Evolutionary conservation across 2,888 invertebrate genomes (phyloP).

Genomic region (Calephelis perditalis): DNA sequence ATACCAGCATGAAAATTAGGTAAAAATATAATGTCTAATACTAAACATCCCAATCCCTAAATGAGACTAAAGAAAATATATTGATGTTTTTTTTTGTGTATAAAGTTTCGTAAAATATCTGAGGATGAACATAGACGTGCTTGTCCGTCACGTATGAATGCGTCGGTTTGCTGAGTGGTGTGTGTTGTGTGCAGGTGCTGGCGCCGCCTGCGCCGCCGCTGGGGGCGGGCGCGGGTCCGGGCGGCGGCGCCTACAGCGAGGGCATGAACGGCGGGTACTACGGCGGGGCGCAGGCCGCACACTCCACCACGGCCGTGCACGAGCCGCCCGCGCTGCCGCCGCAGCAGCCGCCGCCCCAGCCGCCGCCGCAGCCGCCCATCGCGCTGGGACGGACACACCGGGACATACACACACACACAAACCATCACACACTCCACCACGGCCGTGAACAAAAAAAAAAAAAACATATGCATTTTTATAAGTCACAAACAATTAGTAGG

Average conservation of each 20-base stretch:
- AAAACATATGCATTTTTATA: too few species aligned
- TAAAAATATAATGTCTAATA: too few species aligned
- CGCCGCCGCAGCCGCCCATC: slow-evolving; percentile 57
- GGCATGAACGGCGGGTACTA: slow-evolving; percentile 87
- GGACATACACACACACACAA: slow-evolving; percentile 38
- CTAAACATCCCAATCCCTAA: too few species aligned
- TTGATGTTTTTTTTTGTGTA: too few species aligned
- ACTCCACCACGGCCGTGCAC: slow-evolving; percentile 86
- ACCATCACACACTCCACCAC: slow-evolving; percentile 16
- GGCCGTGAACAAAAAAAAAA: neutral
- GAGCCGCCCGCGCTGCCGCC: slow-evolving; percentile 57
- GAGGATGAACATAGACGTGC: too few species aligned
- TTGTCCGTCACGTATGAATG: too few species aligned
- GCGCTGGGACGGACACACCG: slow-evolving; percentile 36
- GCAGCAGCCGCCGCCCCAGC: slow-evolving; percentile 47
- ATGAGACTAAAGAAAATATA: too few species aligned
- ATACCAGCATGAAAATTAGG: too few species aligned
- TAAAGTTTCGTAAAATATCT: too few species aligned
- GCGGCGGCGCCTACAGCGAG: slow-evolving; percentile 39
- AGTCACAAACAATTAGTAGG: too few species aligned
- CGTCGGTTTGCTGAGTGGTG: too few species aligned
- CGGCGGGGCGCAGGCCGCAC: slow-evolving; percentile 89
- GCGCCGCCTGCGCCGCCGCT: slow-evolving; percentile 46
- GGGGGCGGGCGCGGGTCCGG: slow-evolving; percentile 34
- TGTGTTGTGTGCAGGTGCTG: slow-evolving; percentile 25